Evolutionary conservation across 1,140 invertebrate species (phyloP).

Genomic region (Aphidius ervi): DNA sequence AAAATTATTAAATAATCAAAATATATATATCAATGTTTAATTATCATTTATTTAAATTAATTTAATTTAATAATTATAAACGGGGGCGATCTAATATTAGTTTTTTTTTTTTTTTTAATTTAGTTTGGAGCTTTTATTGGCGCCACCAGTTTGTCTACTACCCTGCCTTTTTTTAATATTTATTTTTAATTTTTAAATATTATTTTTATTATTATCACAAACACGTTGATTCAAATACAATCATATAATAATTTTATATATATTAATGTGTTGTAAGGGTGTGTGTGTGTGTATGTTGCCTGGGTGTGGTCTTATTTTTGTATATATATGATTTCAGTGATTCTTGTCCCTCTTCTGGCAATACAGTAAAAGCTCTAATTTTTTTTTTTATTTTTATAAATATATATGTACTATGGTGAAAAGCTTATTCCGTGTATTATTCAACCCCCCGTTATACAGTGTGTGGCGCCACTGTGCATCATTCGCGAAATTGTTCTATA

Average conservation of each 20-base stretch:
- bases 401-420: too few relatives aligned
- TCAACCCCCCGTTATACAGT: neutral
- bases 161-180: slow-evolving; percentile 1
- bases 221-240: too few relatives aligned
- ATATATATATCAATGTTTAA: neutral
- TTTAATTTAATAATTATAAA: too few relatives aligned
- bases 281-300: slow-evolving; percentile 15
- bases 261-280: too few relatives aligned
- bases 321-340: neutral
- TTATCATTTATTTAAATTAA: too few relatives aligned
- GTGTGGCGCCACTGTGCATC: slow-evolving; percentile 3
- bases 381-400: too few relatives aligned
- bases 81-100: too few relatives aligned
- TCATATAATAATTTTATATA: neutral
- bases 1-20: neutral
- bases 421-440: neutral
- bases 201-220: too few relatives aligned
- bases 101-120: too few relatives aligned
- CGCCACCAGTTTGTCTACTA: neutral
- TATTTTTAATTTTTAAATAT: neutral
- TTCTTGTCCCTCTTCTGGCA: neutral
- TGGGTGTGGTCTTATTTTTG: slow-evolving; percentile 26
- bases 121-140: neutral
- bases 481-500: neutral
- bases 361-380: too few relatives aligned